Base-by-base conservation (phyloP, 2,888 invertebrate genomes). In the Chrysotoxum bicinctum region DNA sequence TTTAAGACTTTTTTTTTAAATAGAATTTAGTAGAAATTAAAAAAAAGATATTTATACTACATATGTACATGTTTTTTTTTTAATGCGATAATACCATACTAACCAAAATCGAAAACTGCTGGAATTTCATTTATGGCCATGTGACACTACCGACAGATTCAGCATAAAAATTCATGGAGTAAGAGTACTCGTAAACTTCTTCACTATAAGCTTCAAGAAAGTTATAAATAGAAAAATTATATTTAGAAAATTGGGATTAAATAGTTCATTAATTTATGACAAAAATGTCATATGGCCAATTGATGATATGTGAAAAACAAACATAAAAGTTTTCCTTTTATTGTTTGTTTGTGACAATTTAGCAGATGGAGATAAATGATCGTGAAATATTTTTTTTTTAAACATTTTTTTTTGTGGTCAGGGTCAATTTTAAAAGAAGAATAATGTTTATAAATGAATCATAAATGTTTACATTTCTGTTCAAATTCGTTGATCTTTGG, bases 251-350 rank as follows among this genome's bases (percentile, higher is more conserved):
- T 35, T 8, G 26, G 56, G 50, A 83, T 79, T 78, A 78, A 83
- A 74, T 78, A 64, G 73, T 74, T 83, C 62, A 69, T 79, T 74
- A 74, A 78, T 78, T 83, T 79, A 79, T 74, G 83, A 69, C 74
- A 69, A 23, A 69, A 50, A 60, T 54, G 35, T 50, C 62, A 16
- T 30, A 37, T 54, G 10, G 45, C 6, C 23, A 50, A 83, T 78
- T 74, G 78, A 79, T 83, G 73, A 69, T 83, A 40, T 56, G 78
- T 64, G 74, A 50, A 74, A 83, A 69, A 83, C n/a, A 58, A 62
- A 74, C 54, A 74, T 6, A 23, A 73, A 52, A 21, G 7, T 35
- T 66, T 43, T 50, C n/a, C 7, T 30, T 40, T 30, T 32, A n/a
- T 58, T 45, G 30, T 64, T 64, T 4, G 7, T 19, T 64, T 12